Evolutionary conservation across 30 jellyfish, hydroid and myxozoan species (phyloP).

Genomic region (Catostylus mosaicus): DNA sequence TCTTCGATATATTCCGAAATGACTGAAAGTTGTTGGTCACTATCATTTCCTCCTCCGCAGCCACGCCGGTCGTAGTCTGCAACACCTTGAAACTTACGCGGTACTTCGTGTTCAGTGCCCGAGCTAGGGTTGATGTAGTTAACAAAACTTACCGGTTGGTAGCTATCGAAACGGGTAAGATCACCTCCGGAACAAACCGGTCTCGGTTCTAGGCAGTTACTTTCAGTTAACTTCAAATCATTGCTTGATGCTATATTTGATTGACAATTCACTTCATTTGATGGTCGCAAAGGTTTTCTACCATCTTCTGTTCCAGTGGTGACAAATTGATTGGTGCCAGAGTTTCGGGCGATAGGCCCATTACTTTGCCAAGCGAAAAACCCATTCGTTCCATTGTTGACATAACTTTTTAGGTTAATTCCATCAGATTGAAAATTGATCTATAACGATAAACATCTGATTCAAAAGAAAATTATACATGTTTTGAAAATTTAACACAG

Average conservation of each 20-base stretch:
- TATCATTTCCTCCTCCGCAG: conserved; percentile 18
- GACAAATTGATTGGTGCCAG: neutral
- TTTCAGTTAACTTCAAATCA: neutral
- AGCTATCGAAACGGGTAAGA: neutral
- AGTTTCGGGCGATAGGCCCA: neutral
- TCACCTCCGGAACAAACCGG: neutral
- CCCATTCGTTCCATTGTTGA: neutral
- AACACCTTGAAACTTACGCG: conserved; percentile 3
- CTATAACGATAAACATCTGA: no score
- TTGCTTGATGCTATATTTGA: neutral
- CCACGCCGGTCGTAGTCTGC: neutral
- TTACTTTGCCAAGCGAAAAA: neutral
- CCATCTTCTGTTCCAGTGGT: neutral
- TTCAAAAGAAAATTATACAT: no score
- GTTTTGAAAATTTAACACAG: no score
- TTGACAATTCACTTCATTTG: neutral
- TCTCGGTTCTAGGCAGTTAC: conserved; percentile 3
- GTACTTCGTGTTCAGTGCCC: neutral
- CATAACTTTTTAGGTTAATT: neutral
- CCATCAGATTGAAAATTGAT: neutral
- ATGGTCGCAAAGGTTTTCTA: neutral
- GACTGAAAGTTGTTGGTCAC: conserved; percentile 43
- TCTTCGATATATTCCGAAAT: conserved; percentile 57
- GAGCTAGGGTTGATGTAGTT: conserved; percentile 3
- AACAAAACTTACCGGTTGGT: conserved; percentile 16